These are phyloP conservation scores for Ephydatia muelleri DNA, from an alignment of 37 sponge, comb jelly and placozoan species.

Conservation along the genomic window DNA sequence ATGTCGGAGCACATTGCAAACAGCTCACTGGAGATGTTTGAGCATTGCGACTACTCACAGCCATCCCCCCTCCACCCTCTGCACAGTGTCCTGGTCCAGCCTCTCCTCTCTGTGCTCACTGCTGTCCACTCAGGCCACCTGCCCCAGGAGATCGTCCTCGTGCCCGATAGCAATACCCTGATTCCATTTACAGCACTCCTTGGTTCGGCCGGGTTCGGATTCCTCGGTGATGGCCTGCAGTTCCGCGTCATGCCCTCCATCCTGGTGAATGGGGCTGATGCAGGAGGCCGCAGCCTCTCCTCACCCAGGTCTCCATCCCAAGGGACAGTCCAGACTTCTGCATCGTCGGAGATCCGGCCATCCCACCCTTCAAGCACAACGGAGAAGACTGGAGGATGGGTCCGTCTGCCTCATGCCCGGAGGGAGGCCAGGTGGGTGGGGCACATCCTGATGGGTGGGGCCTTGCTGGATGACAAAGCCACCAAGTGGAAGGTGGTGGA, in stretches of 20 bases:
- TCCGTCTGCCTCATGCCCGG: slow-evolving; percentile 58
- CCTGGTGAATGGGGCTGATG: slow-evolving; percentile 68
- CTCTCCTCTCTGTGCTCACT: slow-evolving; percentile 32
- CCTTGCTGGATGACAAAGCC: slow-evolving; percentile 62
- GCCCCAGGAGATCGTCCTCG: slow-evolving; percentile 24
- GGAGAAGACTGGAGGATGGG: slow-evolving; percentile 60
- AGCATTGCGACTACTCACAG: background rate
- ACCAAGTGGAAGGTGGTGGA: slow-evolving; percentile 53
- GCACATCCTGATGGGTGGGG: slow-evolving; percentile 49
- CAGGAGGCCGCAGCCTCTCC: background rate
- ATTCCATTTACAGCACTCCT: slow-evolving; percentile 66
- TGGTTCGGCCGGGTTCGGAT: slow-evolving; percentile 7
- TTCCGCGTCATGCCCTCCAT: slow-evolving; percentile 66
- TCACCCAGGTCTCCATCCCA: slow-evolving; percentile 34
- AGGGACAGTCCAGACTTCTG: slow-evolving; percentile 45
- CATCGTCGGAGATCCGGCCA: slow-evolving; percentile 72
- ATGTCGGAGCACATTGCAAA: slow-evolving; percentile 40
- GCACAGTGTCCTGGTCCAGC: slow-evolving; percentile 26
- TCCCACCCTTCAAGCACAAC: slow-evolving; percentile 49
- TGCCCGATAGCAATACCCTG: slow-evolving; percentile 65
- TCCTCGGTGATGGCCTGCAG: slow-evolving; percentile 63
- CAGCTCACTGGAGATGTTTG: slow-evolving; percentile 49
- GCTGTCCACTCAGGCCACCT: background rate
- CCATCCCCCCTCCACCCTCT: slow-evolving; percentile 28
- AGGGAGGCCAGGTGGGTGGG: slow-evolving; percentile 64